Evolutionary conservation across 2,888 invertebrate species (phyloP).

Genomic region (Labia minor): DNA sequence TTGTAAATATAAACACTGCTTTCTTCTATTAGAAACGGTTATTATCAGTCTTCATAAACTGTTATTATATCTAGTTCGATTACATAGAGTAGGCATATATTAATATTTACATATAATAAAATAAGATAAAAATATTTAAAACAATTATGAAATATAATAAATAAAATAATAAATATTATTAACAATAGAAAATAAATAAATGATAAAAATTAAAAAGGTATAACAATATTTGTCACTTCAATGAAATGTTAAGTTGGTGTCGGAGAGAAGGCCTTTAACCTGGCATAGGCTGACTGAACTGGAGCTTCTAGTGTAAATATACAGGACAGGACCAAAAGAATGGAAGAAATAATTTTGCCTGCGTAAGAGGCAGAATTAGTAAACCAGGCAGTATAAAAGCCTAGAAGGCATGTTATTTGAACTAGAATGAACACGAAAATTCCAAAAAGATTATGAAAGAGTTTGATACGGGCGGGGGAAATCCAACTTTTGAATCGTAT

Average conservation of each 20-base stretch:
- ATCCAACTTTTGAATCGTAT: neutral
- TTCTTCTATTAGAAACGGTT: no score
- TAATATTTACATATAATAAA: no score
- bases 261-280: neutral
- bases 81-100: no score
- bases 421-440: neutral
- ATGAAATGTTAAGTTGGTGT: neutral
- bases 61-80: no score
- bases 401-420: neutral
- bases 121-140: no score
- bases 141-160: no score
- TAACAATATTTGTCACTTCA: no score
- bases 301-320: neutral
- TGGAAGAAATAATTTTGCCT: neutral
- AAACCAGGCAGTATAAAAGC: neutral
- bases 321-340: neutral
- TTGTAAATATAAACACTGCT: no score
- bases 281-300: neutral
- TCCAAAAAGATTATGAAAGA: neutral
- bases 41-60: no score
- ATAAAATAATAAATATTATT: no score
- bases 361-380: neutral
- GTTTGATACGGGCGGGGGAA: neutral
- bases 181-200: no score
- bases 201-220: no score